Evolutionary conservation across 2,113 vertebrate genomes (phyloP), one percentile per base, ranked within the genome.

Genomic region (Puffinus mauretanicus): DNA sequence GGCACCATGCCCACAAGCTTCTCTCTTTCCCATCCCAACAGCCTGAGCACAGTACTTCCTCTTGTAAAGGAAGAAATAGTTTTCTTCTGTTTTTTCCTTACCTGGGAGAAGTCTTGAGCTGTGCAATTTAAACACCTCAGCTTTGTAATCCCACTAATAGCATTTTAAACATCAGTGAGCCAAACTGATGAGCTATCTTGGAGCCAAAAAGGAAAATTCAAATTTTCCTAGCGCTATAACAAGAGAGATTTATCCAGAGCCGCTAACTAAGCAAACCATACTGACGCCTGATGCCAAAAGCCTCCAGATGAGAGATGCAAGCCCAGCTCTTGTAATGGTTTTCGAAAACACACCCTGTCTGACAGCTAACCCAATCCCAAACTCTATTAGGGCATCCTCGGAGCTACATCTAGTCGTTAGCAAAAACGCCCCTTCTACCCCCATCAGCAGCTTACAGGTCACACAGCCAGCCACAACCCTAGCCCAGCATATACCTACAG

Each of bases 191-290:
- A 76, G 38, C 52, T 80, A 17, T 15, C 32, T 47, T 38, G 7
- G 51, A 92, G 75, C 71, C 81, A 96, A 94, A 40, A 61, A 57
- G 54, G 75, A 90, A 96, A 95, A 93, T 38, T 21, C 30, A 44
- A 0, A n/a, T 34, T 73, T 86, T 93, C 69, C 54, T 38, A 60
- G 26, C 0, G 0, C 25, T 88, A n/a, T 52, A 76, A 65, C 16
- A 82, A 27, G 25, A 73, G 5, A 75, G 51, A 38, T 80, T 73
- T 49, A 55, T 81, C 42, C 49, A 84, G 78, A 86, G 36, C 75
- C 88, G 64, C 30, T 57, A 82, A 46, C 52, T 54, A 67, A 86
- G 84, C 12, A 91, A 95, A 90, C 18, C 44, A 49, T 36, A 52
- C 34, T n/a, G 71, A 84, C 1, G 3, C 25, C 78, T 76, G 76